These are phyloP conservation scores for Acanthurus leucopareius DNA, from an alignment of 2,797 vertebrate species.

Conservation along the genomic window DNA sequence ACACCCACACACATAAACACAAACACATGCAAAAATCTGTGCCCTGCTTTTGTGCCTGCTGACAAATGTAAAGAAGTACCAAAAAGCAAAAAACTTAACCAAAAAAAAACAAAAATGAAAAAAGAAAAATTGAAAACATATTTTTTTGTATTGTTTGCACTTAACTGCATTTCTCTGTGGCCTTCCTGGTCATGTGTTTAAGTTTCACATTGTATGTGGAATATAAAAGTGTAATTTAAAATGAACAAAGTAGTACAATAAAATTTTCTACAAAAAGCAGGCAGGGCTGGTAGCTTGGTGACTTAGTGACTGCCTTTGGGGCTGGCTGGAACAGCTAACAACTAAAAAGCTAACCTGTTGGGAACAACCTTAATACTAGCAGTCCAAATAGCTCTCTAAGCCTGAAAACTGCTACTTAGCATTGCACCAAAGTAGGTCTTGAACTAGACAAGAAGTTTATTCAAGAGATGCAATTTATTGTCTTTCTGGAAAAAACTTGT, in stretches of 20 bases:
- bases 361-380: neutral
- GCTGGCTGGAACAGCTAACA: neutral
- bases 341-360: neutral
- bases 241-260: too few relatives aligned
- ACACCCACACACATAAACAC: neutral
- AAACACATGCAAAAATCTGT: constrained; percentile 2
- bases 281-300: neutral
- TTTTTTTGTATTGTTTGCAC: too few relatives aligned
- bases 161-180: too few relatives aligned
- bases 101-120: too few relatives aligned
- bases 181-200: too few relatives aligned
- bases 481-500: neutral
- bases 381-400: neutral
- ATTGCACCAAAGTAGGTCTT: neutral
- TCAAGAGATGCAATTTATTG: neutral
- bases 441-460: neutral
- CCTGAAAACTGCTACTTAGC: neutral
- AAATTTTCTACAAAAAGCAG: neutral
- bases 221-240: too few relatives aligned
- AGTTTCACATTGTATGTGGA: too few relatives aligned
- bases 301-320: neutral
- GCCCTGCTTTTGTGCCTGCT: too few relatives aligned
- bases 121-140: too few relatives aligned
- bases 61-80: too few relatives aligned
- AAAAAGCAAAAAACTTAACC: too few relatives aligned